A percentile compares a stretch with the other conserved stretches of the same genome.
Evolutionary conservation across 2,888 invertebrate genomes (phyloP).

Genomic region (Agrochola macilenta): DNA sequence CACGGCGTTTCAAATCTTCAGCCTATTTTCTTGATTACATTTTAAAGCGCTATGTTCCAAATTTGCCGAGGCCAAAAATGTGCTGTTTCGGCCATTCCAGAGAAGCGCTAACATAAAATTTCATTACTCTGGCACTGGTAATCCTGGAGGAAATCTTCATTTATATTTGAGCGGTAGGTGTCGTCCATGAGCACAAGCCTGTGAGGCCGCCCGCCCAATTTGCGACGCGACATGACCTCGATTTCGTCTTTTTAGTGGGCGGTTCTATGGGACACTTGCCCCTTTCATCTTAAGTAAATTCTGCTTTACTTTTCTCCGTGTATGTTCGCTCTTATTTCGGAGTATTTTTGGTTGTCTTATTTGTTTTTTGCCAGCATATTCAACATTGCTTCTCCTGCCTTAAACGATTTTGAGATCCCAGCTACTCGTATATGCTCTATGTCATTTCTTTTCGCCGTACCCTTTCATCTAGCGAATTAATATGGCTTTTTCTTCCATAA

Average conservation of each 20-base stretch:
- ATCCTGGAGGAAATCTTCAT: constrained; percentile 70
- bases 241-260: constrained; percentile 74
- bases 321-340: constrained; percentile 23
- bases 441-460: not conserved
- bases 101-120: constrained; percentile 67
- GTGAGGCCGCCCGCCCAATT: constrained; percentile 74
- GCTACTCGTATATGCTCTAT: not conserved
- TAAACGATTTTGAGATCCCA: not conserved
- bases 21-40: constrained; percentile 48
- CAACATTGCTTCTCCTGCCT: not conserved
- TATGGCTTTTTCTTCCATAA: not conserved
- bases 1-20: constrained; percentile 12
- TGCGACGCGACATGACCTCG: constrained; percentile 71
- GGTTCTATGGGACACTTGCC: constrained; percentile 56
- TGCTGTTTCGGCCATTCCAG: constrained; percentile 51
- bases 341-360: constrained; percentile 26
- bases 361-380: constrained; percentile 25
- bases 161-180: constrained; percentile 68
- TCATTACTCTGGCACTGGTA: constrained; percentile 65
- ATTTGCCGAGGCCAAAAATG: constrained; percentile 49
- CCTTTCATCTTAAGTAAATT: constrained; percentile 59
- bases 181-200: constrained; percentile 59
- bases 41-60: constrained; percentile 49
- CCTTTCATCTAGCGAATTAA: not conserved
- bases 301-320: constrained; percentile 49